Percentiles rank a stretch among this genome's conserved stretches.
phyloP scores from a whole-genome alignment of 64 coral and sea anemone species.

The Catalaphyllia jardinei region DNA sequence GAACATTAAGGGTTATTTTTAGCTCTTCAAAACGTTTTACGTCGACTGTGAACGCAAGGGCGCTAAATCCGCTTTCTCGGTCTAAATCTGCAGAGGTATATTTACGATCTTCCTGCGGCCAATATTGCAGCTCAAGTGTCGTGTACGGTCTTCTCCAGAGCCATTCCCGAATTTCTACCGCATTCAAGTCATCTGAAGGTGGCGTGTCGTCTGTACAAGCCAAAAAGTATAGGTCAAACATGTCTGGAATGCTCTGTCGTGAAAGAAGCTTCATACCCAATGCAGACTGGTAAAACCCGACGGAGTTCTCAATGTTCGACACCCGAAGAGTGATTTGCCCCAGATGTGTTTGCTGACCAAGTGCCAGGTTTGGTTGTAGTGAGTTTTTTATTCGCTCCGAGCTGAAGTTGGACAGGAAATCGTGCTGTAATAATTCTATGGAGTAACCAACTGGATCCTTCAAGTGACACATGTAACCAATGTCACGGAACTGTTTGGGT shows the following conservation, averaged over 20 bases:
- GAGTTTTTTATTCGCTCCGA: background rate
- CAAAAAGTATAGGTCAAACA: constrained; percentile 63
- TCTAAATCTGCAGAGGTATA: background rate
- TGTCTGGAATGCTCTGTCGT: constrained; percentile 18
- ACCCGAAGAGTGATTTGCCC: constrained; percentile 63
- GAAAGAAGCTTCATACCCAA: constrained; percentile 67
- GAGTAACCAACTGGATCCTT: constrained; percentile 59
- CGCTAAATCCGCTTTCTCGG: constrained; percentile 8
- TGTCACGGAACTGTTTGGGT: constrained; percentile 59
- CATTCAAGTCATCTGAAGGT: constrained; percentile 41
- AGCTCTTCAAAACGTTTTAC: constrained; percentile 12
- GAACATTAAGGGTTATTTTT: background rate
- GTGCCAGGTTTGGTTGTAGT: constrained; percentile 20
- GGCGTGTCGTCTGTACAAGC: constrained; percentile 62
- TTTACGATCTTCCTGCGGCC: background rate
- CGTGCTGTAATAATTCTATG: constrained; percentile 64
- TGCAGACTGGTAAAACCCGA: constrained; percentile 35
- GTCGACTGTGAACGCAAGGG: constrained; percentile 2
- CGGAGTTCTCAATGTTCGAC: constrained; percentile 49
- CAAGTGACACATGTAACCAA: constrained; percentile 68
- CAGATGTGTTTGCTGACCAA: constrained; percentile 48
- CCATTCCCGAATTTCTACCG: constrained; percentile 57
- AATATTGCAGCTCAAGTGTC: constrained; percentile 55
- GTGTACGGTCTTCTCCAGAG: constrained; percentile 68
- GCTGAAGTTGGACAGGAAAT: constrained; percentile 51